phyloP scores from a whole-genome alignment of 2,797 vertebrate species.

The Myotis daubentonii region DNA sequence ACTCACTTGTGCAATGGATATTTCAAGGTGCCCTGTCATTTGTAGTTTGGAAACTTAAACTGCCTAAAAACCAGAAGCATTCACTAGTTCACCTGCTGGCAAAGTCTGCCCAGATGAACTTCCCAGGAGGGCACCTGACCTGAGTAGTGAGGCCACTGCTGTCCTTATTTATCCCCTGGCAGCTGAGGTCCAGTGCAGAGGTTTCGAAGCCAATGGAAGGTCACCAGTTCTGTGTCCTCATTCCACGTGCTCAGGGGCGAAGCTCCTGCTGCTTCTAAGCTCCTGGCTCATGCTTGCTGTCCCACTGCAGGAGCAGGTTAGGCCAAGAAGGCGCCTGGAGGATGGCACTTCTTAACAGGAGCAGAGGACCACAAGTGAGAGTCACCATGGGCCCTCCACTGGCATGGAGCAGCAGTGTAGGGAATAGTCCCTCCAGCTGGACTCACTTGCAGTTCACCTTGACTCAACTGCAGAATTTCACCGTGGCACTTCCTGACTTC shows the following conservation, averaged over 20 bases:
- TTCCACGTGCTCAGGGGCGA: neutral
- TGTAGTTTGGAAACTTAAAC: neutral
- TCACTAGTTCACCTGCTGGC: neutral
- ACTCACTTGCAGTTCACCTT: neutral
- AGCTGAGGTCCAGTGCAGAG: neutral
- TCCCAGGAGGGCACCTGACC: neutral
- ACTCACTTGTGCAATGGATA: neutral
- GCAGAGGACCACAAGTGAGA: neutral
- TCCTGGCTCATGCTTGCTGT: neutral
- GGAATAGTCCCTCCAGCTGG: neutral
- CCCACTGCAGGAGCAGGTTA: neutral
- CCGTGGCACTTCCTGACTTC: neutral
- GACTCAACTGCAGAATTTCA: neutral
- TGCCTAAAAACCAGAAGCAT: neutral
- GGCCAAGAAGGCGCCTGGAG: neutral
- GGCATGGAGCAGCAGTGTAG: neutral
- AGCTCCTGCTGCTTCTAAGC: neutral
- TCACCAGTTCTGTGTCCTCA: neutral
- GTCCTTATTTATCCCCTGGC: neutral
- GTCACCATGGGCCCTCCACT: accelerated
- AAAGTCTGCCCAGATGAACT: neutral
- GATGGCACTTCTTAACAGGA: neutral
- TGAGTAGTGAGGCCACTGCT: neutral
- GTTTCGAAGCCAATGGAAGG: neutral
- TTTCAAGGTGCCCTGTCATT: neutral